Evolutionary conservation across 2,113 vertebrate genomes (phyloP), one percentile per base, ranked within the genome.

Genomic region (Xenus cinereus): DNA sequence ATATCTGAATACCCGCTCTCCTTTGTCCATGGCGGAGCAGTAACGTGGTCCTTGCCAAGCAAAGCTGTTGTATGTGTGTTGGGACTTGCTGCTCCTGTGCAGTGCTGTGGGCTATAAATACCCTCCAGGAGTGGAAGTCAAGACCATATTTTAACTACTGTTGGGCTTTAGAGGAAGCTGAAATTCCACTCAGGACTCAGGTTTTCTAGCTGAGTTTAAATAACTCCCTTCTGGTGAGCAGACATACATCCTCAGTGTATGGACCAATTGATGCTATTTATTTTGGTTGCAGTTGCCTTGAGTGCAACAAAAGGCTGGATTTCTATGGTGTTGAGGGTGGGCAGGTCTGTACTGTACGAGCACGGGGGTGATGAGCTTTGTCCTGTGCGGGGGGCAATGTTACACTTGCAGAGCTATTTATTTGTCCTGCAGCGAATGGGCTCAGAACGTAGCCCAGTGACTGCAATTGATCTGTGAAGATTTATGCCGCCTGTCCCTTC

Each of bases 31-130:
- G 30, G 63, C 59, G 22, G 35, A 39, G 45, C 21, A 62, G 75
- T 48, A 35, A 28, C 0, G 0, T 5, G 45, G 41, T 22, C 14
- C 54, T 68, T n/a, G 33, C 35, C 57, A 41, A 32, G 56, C 11
- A 39, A 27, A 57, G 23, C 13, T 22, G 1, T 19, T 12, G 13
- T 5, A 1, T 3, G 17, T 1, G 0, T 6, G 22, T 21, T 43
- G 50, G 50, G 27, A 6, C 28, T 43, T 8, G 0, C 20, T 14
- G 46, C 14, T 78, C 50, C 46, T 63, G 13, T 26, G n/a, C 46
- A 30, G 4, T 33, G 37, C 43, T n/a, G 41, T 50, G 63, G 30
- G 33, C 21, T 46, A 14, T 8, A 35, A 78, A 63, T 6, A 16
- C 22, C 28, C 54, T 71, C 16, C 22, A 18, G 35, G 67, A 39